Percentiles rank a stretch among this genome's conserved stretches.
Evolutionary conservation across 2,888 invertebrate species (phyloP).

Genomic region (Conistra vaccinii): DNA sequence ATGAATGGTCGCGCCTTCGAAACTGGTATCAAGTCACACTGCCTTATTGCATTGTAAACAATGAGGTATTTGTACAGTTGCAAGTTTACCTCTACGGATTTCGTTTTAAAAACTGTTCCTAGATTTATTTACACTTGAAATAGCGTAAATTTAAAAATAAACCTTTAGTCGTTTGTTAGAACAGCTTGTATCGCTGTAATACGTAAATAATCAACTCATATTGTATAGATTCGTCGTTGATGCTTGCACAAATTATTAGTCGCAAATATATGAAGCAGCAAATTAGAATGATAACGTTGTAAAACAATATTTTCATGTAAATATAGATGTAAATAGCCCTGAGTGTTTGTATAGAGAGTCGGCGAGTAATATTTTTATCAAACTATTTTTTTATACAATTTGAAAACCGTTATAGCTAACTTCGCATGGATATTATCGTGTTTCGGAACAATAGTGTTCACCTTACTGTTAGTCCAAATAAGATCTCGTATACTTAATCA

Average conservation of each 20-base stretch:
- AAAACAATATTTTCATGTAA: conserved; percentile 75
- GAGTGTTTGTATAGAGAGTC: conserved; percentile 85
- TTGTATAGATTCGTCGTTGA: conserved; percentile 45
- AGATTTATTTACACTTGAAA: conserved; percentile 36
- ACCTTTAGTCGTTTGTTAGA: conserved; percentile 47
- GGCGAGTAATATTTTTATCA: conserved; percentile 84
- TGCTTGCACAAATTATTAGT: conserved; percentile 72
- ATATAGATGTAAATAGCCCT: conserved; percentile 83
- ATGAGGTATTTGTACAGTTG: conserved; percentile 53
- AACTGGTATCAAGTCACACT: conserved; percentile 53
- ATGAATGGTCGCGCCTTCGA: conserved; percentile 24
- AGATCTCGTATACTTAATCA: conserved; percentile 54
- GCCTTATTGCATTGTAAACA: conserved; percentile 60
- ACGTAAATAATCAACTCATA: conserved; percentile 41
- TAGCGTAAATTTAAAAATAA: conserved; percentile 38
- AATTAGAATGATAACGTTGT: conserved; percentile 34
- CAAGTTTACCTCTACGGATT: conserved; percentile 24
- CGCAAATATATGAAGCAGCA: conserved; percentile 52
- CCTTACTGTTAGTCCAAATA: conserved; percentile 59
- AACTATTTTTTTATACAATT: conserved; percentile 85
- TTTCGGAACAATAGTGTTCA: conserved; percentile 60
- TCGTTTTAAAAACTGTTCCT: conserved; percentile 30
- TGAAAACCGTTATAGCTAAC: conserved; percentile 70
- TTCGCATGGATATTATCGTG: conserved; percentile 59
- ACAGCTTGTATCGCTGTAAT: conserved; percentile 57